phyloP scores from a whole-genome alignment of 2,888 invertebrate genomes.

The Junonia oenone region DNA sequence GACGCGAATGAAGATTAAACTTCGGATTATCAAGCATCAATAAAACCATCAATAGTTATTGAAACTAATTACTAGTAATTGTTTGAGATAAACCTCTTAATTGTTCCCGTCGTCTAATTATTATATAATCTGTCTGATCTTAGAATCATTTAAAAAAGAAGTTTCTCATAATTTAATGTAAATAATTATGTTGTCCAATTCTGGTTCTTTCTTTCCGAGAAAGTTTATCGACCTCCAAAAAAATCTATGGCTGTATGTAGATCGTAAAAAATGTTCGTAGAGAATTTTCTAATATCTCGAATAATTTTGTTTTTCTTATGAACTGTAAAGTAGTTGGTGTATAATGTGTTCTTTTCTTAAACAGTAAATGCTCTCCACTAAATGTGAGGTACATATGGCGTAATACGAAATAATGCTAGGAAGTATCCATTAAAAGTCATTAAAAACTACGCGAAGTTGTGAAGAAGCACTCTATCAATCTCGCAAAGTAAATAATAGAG shows the following conservation, averaged over 20 bases:
- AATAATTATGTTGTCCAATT: not conserved
- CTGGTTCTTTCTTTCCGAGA: not conserved
- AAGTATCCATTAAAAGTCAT: not conserved
- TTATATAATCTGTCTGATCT: not conserved
- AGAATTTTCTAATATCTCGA: not conserved
- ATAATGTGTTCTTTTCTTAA: not conserved
- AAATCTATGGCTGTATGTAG: not conserved
- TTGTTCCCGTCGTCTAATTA: not conserved
- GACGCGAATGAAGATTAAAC: constrained; percentile 17
- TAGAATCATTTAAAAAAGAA: not conserved
- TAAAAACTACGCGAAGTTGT: not conserved
- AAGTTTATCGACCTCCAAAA: not conserved
- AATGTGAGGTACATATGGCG: not conserved
- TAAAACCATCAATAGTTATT: not conserved
- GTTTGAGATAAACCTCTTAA: not conserved
- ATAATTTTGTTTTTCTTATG: not conserved
- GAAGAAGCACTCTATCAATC: not conserved
- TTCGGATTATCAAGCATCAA: not conserved
- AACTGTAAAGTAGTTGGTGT: not conserved
- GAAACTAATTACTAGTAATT: not conserved
- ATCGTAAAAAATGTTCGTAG: not conserved
- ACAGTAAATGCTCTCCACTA: not conserved
- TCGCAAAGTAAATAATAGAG: too few relatives aligned
- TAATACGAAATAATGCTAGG: not conserved
- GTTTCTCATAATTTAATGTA: not conserved